A percentile compares a stretch with the other conserved stretches of the same genome.
These are phyloP conservation scores for Berghia stephanieae DNA, from an alignment of 1,140 invertebrate genomes.

Conservation along the genomic window DNA sequence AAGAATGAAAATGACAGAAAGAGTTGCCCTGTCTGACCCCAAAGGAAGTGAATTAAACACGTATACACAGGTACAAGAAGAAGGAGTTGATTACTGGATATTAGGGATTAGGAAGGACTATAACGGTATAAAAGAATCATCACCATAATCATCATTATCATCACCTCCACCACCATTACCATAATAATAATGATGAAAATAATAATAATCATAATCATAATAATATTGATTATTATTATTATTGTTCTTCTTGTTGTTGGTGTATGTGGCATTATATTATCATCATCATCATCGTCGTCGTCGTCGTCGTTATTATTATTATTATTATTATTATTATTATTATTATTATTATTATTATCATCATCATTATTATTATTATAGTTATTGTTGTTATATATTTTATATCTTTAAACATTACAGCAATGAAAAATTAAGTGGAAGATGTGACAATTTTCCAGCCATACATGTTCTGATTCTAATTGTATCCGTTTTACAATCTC, in stretches of 20 bases:
- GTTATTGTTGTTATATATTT: neutral
- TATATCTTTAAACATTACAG: neutral
- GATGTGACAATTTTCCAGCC: neutral
- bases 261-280: neutral
- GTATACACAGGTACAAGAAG: no score
- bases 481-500: no score
- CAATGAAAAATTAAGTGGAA: neutral
- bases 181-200: neutral
- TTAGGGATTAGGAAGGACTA: neutral
- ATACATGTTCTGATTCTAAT: neutral
- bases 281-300: neutral
- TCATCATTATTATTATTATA: neutral
- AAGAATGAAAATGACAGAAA: neutral
- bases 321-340: neutral
- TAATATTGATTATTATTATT: neutral
- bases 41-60: no score
- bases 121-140: neutral
- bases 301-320: neutral
- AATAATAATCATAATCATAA: neutral
- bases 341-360: constrained; percentile 3
- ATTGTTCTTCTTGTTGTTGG: neutral
- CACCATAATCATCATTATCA: no score
- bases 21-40: neutral
- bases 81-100: neutral
- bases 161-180: neutral